A percentile compares a stretch with the other conserved stretches of the same genome.
Evolutionary conservation across 2,888 invertebrate species (phyloP).

Genomic region (Ecdyonurus torrentis): DNA sequence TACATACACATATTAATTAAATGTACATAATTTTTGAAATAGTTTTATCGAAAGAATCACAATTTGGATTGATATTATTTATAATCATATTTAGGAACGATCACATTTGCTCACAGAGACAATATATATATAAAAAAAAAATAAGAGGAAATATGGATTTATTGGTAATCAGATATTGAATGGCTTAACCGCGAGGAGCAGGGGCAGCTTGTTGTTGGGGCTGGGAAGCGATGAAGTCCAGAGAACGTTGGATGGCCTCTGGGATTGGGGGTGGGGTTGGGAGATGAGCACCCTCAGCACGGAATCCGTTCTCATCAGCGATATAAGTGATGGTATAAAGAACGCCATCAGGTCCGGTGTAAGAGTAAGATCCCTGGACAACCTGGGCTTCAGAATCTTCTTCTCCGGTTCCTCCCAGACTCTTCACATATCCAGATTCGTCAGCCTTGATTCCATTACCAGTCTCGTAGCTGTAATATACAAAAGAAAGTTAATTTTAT

Average conservation of each 20-base stretch:
- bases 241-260: constrained; percentile 47
- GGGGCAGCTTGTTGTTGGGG: constrained; percentile 27
- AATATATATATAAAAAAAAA: too few relatives aligned
- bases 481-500: too few relatives aligned
- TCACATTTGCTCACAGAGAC: too few relatives aligned
- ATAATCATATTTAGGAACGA: too few relatives aligned
- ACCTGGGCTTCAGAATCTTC: constrained; percentile 10
- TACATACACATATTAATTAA: too few relatives aligned
- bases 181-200: neutral
- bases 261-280: constrained; percentile 73
- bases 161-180: too few relatives aligned
- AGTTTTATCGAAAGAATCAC: too few relatives aligned
- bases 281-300: constrained; percentile 45
- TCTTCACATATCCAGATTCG: constrained; percentile 38
- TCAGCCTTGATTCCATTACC: constrained; percentile 25
- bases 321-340: constrained; percentile 36
- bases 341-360: constrained; percentile 26
- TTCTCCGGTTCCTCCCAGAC: constrained; percentile 28
- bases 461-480: constrained; percentile 23
- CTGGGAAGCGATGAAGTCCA: constrained; percentile 45
- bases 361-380: constrained; percentile 12
- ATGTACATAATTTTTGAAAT: too few relatives aligned
- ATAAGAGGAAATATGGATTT: too few relatives aligned
- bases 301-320: constrained; percentile 50
- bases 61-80: too few relatives aligned